Evolutionary conservation across 64 coral and sea anemone genomes (phyloP).

Genomic region (Montipora efflorescens): DNA sequence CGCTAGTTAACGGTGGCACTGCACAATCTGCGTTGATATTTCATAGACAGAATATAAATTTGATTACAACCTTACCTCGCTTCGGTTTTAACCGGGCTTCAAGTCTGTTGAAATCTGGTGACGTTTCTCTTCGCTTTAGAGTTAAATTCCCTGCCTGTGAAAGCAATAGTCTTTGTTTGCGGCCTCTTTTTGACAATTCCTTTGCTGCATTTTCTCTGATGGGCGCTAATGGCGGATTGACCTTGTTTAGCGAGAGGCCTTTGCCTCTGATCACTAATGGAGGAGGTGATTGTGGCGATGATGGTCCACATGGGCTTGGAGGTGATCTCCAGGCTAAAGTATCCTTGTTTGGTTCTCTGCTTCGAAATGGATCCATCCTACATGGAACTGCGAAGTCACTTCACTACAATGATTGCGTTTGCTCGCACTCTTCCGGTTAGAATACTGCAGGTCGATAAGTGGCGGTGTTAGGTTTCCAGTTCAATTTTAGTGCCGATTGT

Average conservation of each 20-base stretch:
- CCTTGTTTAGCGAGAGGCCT: constrained; percentile 51
- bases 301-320: constrained; percentile 61
- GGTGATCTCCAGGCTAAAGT: constrained; percentile 68
- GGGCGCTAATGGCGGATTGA: constrained; percentile 27
- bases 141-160: constrained; percentile 67
- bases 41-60: neutral
- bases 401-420: constrained; percentile 28
- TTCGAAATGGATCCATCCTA: constrained; percentile 54
- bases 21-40: neutral
- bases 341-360: constrained; percentile 42
- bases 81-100: constrained; percentile 69
- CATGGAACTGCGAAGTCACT: constrained; percentile 34
- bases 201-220: constrained; percentile 51
- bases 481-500: constrained; percentile 28
- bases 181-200: constrained; percentile 69
- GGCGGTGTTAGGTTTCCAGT: constrained; percentile 55
- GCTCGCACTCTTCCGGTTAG: constrained; percentile 46
- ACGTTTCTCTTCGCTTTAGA: constrained; percentile 74
- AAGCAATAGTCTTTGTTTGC: constrained; percentile 76
- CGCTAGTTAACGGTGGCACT: neutral
- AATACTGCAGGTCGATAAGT: constrained; percentile 57
- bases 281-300: constrained; percentile 71
- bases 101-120: constrained; percentile 58
- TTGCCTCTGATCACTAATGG: constrained; percentile 64
- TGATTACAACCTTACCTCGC: constrained; percentile 43